phyloP scores from a whole-genome alignment of 2,113 vertebrate genomes.

The Urocynchramus pylzowi region DNA sequence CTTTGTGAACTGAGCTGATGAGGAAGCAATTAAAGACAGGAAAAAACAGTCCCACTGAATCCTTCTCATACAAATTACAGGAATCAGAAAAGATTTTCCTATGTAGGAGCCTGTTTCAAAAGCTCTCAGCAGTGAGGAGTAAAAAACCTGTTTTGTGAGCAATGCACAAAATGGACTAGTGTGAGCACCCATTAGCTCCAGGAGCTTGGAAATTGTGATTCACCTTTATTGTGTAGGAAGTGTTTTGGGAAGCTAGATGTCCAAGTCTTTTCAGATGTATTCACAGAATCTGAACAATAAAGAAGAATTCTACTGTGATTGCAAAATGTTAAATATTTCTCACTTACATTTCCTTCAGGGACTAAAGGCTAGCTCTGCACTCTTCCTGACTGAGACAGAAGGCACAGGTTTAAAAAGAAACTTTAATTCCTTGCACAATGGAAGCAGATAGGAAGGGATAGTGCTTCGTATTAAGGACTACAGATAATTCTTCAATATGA shows the following conservation, averaged over 20 bases:
- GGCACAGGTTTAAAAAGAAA: background rate
- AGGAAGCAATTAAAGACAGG: slow-evolving; percentile 57
- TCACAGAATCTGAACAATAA: slow-evolving; percentile 1
- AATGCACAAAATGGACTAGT: background rate
- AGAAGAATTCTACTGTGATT: background rate
- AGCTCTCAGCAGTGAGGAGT: background rate
- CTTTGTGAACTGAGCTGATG: slow-evolving; percentile 13
- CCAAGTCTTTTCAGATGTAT: background rate
- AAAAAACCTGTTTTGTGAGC: background rate
- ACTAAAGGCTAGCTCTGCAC: background rate
- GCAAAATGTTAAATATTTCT: slow-evolving; percentile 19
- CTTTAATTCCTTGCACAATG: background rate
- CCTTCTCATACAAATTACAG: slow-evolving; percentile 3
- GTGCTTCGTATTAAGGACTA: background rate
- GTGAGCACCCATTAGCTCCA: background rate
- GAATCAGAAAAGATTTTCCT: slow-evolving; percentile 13
- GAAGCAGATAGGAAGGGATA: background rate
- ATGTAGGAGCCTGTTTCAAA: background rate
- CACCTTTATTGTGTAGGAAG: background rate
- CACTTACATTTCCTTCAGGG: background rate
- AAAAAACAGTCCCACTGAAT: slow-evolving; percentile 33
- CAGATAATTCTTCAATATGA: background rate
- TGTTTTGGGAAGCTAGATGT: background rate
- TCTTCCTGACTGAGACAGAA: background rate
- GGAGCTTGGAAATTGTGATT: background rate